A percentile compares a stretch with the other conserved stretches of the same genome.
These are phyloP conservation scores for Seriola dumerili DNA, from an alignment of 2,113 vertebrate genomes.

Conservation along the genomic window DNA sequence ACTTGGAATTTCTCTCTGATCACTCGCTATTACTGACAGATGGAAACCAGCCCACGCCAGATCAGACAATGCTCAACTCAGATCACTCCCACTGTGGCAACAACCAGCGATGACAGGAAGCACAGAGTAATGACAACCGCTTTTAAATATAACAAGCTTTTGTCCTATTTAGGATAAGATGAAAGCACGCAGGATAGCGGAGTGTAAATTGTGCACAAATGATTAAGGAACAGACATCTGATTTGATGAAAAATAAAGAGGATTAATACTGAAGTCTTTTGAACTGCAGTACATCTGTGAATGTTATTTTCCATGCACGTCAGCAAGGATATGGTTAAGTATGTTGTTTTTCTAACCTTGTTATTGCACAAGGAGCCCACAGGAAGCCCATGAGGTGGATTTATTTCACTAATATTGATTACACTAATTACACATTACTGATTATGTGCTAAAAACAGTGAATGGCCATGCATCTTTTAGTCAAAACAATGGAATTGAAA, in stretches of 20 bases:
- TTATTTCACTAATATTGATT: constrained; percentile 72
- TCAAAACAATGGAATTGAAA: constrained; percentile 56
- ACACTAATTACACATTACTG: constrained; percentile 68
- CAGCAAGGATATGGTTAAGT: constrained; percentile 39
- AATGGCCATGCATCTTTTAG: constrained; percentile 48
- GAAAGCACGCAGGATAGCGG: constrained; percentile 33
- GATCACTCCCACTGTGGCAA: constrained; percentile 71
- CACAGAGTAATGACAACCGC: constrained; percentile 47
- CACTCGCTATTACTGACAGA: constrained; percentile 71
- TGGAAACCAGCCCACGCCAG: constrained; percentile 71
- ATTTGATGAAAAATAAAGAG: constrained; percentile 47
- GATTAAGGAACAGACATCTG: constrained; percentile 37
- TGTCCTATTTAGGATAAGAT: constrained; percentile 66
- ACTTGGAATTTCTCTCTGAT: constrained; percentile 61
- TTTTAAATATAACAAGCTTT: constrained; percentile 67
- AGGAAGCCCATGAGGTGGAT: constrained; percentile 37
- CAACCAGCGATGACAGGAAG: constrained; percentile 63
- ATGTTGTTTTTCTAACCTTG: constrained; percentile 46
- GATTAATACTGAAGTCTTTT: constrained; percentile 33
- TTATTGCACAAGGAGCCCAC: constrained; percentile 40
- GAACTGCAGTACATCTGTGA: constrained; percentile 15
- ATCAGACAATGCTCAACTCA: constrained; percentile 71
- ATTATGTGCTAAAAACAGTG: constrained; percentile 59
- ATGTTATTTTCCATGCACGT: constrained; percentile 21
- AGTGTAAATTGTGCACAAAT: constrained; percentile 31